Evolutionary conservation across 30 jellyfish, hydroid and myxozoan genomes (phyloP).

Genomic region (Chrysaora quinquecirrha): DNA sequence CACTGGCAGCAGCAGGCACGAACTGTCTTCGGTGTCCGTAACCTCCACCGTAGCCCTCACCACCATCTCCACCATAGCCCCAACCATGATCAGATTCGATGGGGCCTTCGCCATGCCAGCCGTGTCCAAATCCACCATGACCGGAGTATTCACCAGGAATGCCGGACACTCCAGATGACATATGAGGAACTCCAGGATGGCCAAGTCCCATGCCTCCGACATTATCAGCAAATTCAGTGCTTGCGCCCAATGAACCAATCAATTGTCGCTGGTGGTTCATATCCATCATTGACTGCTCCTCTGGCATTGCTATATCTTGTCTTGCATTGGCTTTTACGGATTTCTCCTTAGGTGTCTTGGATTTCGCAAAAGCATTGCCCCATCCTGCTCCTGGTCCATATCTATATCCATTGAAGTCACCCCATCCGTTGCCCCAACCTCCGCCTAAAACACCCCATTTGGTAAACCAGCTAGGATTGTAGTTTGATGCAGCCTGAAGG

Average conservation of each 20-base stretch:
- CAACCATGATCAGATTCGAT: conserved; percentile 81
- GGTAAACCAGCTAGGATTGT: conserved; percentile 61
- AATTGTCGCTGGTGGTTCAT: conserved; percentile 90
- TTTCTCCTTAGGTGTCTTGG: too few relatives aligned
- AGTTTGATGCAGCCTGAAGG: conserved; percentile 55
- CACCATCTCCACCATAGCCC: conserved; percentile 74
- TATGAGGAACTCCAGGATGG: conserved; percentile 96
- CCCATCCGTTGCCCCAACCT: too few relatives aligned
- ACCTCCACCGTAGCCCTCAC: conserved; percentile 65
- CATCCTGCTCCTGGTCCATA: conserved; percentile 63
- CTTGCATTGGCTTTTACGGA: conserved; percentile 64
- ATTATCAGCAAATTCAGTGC: conserved; percentile 93
- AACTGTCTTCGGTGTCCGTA: conserved; percentile 48
- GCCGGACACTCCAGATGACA: conserved; percentile 96
- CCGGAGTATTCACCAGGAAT: conserved; percentile 99
- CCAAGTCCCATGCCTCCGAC: conserved; percentile 99
- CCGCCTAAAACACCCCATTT: conserved; percentile 46
- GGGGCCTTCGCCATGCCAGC: conserved; percentile 97
- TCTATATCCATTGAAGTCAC: conserved; percentile 67
- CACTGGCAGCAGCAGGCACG: too few relatives aligned
- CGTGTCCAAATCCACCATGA: conserved; percentile 91
- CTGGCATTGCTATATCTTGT: conserved; percentile 98
- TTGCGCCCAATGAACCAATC: conserved; percentile 97
- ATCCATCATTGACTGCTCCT: conserved; percentile 93
- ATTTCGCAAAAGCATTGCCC: conserved; percentile 51